Base-by-base conservation (phyloP, 2,888 invertebrate species). In the Drosophila setosimentum region DNA sequence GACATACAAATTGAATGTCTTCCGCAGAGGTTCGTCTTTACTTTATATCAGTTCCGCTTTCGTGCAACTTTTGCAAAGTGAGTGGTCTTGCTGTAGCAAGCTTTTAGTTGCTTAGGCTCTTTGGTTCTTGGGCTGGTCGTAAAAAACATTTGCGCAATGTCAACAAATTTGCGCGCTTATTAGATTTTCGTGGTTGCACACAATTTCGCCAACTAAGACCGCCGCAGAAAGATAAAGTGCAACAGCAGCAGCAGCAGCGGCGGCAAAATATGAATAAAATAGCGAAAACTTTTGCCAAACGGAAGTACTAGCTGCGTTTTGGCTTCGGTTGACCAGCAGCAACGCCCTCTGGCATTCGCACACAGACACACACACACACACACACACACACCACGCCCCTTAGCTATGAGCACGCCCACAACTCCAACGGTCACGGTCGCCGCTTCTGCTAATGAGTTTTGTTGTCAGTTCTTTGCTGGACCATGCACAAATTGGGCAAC, bases 71-170 rank as follows among this genome's bases (percentile, higher is more conserved):
- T 76, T 60, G 58, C 37, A 8, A 13, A 21, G 29, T 21, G 21
- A 21, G 37, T 13, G 45, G n/a, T 2, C n/a, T 10, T 27, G 21
- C 13, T 21, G 49, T 50, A 33, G 37, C 51, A 11, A 72, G 77
- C 73, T 78, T 66, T 65, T 71, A 63, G 68, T 37, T 53, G 30
- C 37, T 30, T 57, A 57, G 42, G 57, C 57, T 69, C 60, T 65
- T 84, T 71, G 83, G 82, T 61, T 67, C 30, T 40, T 65, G 50
- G 35, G 33, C n/a, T 27, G 80, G 66, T 83, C 80, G 84, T 89
- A 87, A 87, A 87, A 87, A 87, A 87, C 89, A 89, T 89, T 87
- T 87, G 87, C 87, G 89, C 89, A 85, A 89, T 87, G 87, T 87
- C 87, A 87, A 87, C 89, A 87, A 87, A 87, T 87, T 87, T 87